phyloP scores from a whole-genome alignment of 2,888 invertebrate species.

The Nomada hirtipes region DNA sequence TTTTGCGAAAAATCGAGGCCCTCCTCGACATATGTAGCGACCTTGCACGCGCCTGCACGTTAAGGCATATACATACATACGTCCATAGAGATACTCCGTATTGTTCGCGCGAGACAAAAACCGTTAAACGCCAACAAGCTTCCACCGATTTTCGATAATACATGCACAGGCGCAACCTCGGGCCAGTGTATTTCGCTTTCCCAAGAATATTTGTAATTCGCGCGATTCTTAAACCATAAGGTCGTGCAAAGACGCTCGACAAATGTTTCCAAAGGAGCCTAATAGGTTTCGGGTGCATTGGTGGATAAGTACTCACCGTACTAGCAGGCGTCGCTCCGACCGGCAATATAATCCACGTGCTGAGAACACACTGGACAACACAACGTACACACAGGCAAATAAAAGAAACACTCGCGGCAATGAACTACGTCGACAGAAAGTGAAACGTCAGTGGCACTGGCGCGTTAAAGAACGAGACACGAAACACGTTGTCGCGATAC shows the following conservation, averaged over 20 bases:
- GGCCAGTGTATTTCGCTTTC: background rate
- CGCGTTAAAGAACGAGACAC: constrained; percentile 15
- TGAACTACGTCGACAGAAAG: constrained; percentile 7
- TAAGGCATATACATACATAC: no score
- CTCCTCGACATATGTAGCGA: no score
- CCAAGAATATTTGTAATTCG: background rate
- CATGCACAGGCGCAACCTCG: background rate
- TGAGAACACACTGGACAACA: constrained; percentile 53
- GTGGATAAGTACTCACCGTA: constrained; percentile 47
- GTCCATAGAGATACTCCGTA: constrained; percentile 38
- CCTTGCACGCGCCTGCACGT: no score
- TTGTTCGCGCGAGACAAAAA: constrained; percentile 58
- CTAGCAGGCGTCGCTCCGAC: constrained; percentile 24
- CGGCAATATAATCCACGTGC: constrained; percentile 68
- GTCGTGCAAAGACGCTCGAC: background rate
- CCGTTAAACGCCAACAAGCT: constrained; percentile 74
- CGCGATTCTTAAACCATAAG: background rate
- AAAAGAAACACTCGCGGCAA: constrained; percentile 49
- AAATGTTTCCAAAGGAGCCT: constrained; percentile 2
- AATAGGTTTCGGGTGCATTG: constrained; percentile 16
- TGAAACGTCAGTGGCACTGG: constrained; percentile 39
- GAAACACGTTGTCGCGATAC: constrained; percentile 22
- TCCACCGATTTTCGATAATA: constrained; percentile 42
- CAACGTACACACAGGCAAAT: constrained; percentile 49
- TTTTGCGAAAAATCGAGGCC: no score